Evolutionary conservation across 2,113 vertebrate genomes (phyloP).

Genomic region (Peromyscus leucopus): DNA sequence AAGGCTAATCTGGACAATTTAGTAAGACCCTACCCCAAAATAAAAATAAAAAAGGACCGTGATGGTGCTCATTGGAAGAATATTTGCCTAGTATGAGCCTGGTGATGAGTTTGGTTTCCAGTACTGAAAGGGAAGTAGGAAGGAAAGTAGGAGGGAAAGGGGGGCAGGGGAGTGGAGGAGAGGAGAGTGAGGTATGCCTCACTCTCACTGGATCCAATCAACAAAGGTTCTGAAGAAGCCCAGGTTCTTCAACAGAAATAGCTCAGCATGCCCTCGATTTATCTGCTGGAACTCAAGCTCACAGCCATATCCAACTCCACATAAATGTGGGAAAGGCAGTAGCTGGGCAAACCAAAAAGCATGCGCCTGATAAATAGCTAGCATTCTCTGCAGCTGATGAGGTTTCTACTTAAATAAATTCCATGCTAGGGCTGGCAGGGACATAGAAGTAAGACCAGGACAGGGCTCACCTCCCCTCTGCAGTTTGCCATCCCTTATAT

Average conservation of each 20-base stretch:
- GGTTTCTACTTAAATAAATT: constrained; percentile 17
- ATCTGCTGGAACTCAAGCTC: neutral
- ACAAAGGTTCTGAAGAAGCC: neutral
- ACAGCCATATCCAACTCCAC: neutral
- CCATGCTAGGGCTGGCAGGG: neutral
- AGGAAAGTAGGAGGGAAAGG: neutral
- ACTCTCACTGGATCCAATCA: neutral
- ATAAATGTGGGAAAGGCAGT: neutral
- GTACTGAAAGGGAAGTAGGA: neutral
- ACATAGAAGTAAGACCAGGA: neutral
- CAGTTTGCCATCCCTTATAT: neutral
- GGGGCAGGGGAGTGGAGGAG: neutral
- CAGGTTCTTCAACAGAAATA: neutral
- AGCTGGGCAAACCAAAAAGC: neutral
- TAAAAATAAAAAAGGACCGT: neutral
- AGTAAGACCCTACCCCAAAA: neutral
- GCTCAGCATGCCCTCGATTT: neutral
- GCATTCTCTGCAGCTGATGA: neutral
- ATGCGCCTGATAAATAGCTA: neutral
- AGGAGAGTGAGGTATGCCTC: neutral
- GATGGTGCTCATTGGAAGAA: neutral
- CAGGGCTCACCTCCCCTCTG: neutral
- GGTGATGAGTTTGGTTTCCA: neutral
- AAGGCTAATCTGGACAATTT: neutral
- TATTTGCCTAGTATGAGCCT: neutral